Evolutionary conservation across 1,140 invertebrate species (phyloP).

Genomic region (Nylanderia fulva): DNA sequence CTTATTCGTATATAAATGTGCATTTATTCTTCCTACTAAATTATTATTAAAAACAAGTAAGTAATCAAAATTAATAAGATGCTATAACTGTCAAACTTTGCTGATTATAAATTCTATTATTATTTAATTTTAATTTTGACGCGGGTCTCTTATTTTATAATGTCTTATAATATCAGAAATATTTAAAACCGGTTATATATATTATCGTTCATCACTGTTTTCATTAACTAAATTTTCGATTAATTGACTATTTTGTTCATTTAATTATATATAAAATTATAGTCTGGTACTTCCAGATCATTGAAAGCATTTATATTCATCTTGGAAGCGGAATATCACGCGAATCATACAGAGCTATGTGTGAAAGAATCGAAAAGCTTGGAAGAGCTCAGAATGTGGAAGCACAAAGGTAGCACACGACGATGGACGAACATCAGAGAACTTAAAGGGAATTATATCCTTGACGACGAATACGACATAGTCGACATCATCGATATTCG

Average conservation of each 20-base stretch:
- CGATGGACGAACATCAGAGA: background rate
- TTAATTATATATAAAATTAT: background rate
- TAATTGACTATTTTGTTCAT: background rate
- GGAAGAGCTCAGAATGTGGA: constrained; percentile 7
- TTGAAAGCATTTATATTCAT: constrained; percentile 81
- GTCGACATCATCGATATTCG: constrained; percentile 74
- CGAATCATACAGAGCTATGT: constrained; percentile 77
- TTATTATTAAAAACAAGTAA: background rate
- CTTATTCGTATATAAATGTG: background rate
- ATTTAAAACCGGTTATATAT: too few relatives aligned
- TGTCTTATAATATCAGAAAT: too few relatives aligned
- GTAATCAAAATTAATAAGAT: background rate
- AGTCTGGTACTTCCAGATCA: constrained; percentile 73
- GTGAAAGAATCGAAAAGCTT: constrained; percentile 63
- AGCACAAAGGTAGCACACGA: constrained; percentile 29
- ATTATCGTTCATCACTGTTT: background rate
- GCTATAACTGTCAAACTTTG: too few relatives aligned
- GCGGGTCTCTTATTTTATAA: too few relatives aligned
- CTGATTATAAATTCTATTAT: too few relatives aligned
- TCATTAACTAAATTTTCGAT: background rate
- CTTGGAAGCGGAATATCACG: constrained; percentile 79
- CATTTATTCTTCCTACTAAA: background rate
- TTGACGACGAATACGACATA: constrained; percentile 68
- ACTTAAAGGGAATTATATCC: constrained; percentile 79
- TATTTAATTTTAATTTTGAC: background rate